phyloP scores from a whole-genome alignment of 2,113 vertebrate genomes.

The Pomatostomus ruficeps region DNA sequence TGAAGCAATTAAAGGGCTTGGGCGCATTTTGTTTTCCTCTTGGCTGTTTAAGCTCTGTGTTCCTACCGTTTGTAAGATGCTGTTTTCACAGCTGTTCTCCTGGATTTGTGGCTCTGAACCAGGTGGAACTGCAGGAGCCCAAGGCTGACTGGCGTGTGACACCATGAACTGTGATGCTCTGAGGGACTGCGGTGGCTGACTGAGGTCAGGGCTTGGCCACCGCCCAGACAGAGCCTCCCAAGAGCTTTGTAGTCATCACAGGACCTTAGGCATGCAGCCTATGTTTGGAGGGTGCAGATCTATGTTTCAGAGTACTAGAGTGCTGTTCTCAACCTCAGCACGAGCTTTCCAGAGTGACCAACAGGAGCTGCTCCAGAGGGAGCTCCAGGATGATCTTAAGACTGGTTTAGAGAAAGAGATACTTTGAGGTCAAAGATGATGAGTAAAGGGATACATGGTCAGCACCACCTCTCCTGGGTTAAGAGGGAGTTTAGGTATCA shows the following conservation, averaged over 20 bases:
- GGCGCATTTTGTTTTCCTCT: not conserved
- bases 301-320: not conserved
- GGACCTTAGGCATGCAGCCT: not conserved
- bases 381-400: not conserved
- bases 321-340: not conserved
- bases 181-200: not conserved
- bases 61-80: not conserved
- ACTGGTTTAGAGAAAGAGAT: not conserved
- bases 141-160: fast-evolving
- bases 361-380: not conserved
- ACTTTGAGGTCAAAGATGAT: not conserved
- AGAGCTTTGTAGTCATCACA: not conserved
- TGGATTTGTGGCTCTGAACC: not conserved
- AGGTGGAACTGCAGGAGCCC: not conserved
- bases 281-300: not conserved
- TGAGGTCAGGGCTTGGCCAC: fast-evolving
- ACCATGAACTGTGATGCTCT: not conserved
- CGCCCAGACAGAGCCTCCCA: not conserved
- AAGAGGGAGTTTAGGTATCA: not conserved
- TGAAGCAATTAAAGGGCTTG: not conserved
- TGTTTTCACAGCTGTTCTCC: not conserved
- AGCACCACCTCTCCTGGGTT: not conserved
- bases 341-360: not conserved
- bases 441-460: not conserved
- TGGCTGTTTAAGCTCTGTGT: not conserved